Evolutionary conservation across 2,797 vertebrate species (phyloP).

Genomic region (Microtus agrestis): DNA sequence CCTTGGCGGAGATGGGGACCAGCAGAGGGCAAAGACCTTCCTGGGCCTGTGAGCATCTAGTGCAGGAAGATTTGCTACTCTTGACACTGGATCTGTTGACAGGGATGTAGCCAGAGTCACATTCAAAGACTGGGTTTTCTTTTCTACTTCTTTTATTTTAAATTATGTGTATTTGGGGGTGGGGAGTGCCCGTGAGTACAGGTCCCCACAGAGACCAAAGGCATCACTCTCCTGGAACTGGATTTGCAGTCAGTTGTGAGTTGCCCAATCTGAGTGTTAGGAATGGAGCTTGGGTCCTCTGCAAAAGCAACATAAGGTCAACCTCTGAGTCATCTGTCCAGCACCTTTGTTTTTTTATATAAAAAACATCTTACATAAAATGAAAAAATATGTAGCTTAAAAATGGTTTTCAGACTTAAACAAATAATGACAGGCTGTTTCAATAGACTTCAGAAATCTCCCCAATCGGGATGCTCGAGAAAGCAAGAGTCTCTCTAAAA

Average conservation of each 20-base stretch:
- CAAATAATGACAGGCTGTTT: constrained; percentile 91
- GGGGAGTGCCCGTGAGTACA: neutral
- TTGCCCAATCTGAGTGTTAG: neutral
- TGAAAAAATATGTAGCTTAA: constrained; percentile 88
- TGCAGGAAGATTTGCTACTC: neutral
- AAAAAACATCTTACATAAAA: constrained; percentile 84
- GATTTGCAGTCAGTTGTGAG: neutral
- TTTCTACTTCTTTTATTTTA: constrained; percentile 55
- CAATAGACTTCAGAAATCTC: constrained; percentile 91
- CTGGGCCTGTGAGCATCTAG: too few relatives aligned
- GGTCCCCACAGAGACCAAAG: neutral
- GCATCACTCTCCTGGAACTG: neutral
- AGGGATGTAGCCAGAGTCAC: constrained; percentile 17
- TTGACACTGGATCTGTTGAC: neutral
- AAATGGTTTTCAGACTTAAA: constrained; percentile 89
- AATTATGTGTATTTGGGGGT: neutral
- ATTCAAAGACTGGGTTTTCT: neutral
- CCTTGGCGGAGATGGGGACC: neutral
- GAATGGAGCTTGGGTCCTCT: neutral
- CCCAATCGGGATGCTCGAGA: constrained; percentile 91
- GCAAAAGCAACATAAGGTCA: neutral
- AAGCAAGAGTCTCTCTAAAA: constrained; percentile 80
- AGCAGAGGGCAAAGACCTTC: neutral
- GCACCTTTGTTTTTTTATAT: constrained; percentile 69
- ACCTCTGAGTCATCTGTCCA: too few relatives aligned